Evolutionary conservation across 2,113 vertebrate species (phyloP).

Genomic region (Orycteropus afer): DNA sequence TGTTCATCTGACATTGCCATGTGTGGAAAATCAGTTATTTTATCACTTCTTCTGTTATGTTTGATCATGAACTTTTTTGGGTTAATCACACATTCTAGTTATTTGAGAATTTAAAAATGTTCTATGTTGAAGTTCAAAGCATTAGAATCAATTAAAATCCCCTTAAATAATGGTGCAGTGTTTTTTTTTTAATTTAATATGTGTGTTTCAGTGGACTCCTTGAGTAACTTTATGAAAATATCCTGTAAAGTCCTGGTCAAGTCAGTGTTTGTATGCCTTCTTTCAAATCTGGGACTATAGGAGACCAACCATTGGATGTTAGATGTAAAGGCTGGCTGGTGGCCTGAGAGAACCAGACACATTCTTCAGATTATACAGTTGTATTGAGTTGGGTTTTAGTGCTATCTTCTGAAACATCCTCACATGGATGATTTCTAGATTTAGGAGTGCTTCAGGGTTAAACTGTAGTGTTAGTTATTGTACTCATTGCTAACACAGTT

Average conservation of each 20-base stretch:
- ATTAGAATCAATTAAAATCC: slow-evolving; percentile 7
- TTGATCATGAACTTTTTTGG: not conserved
- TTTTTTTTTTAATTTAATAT: not conserved
- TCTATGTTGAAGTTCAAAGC: slow-evolving; percentile 10
- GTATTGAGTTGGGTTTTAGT: slow-evolving; percentile 22
- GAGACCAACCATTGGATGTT: not conserved
- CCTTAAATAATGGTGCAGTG: not conserved
- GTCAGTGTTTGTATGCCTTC: not conserved
- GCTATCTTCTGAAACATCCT: slow-evolving; percentile 27
- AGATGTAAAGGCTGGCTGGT: not conserved
- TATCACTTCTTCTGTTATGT: not conserved
- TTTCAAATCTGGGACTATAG: not conserved
- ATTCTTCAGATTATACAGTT: slow-evolving; percentile 19
- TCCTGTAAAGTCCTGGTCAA: not conserved
- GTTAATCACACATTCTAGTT: not conserved
- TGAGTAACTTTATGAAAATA: slow-evolving; percentile 48
- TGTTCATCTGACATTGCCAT: not conserved
- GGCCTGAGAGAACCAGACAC: not conserved
- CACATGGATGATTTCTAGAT: not conserved
- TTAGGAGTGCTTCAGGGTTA: slow-evolving; percentile 37
- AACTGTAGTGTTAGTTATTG: slow-evolving; percentile 1
- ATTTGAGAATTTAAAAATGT: slow-evolving; percentile 40
- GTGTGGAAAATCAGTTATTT: slow-evolving; percentile 3
- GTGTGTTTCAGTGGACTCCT: not conserved
- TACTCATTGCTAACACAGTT: slow-evolving; percentile 37